phyloP scores from a whole-genome alignment of 2,888 invertebrate species.

The Thymelicus lineola region DNA sequence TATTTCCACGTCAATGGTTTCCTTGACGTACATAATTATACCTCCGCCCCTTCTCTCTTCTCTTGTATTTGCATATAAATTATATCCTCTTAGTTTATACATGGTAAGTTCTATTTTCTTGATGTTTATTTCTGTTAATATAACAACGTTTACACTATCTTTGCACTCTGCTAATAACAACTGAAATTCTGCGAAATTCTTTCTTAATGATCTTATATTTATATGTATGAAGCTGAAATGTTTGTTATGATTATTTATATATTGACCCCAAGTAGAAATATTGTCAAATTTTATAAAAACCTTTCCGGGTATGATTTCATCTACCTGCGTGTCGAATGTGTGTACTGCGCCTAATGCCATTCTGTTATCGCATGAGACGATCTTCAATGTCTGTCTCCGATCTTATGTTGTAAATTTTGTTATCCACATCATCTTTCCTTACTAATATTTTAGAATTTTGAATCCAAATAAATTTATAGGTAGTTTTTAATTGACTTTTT shows the following conservation, averaged over 20 bases:
- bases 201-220: conserved; percentile 15
- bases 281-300: conserved; percentile 1
- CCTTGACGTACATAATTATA: too few species aligned
- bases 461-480: conserved; percentile 13
- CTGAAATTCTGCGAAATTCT: too few species aligned
- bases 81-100: too few species aligned
- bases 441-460: conserved; percentile 14
- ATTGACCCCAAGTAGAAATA: background rate
- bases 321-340: background rate
- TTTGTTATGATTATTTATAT: background rate
- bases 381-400: conserved; percentile 10
- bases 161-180: too few species aligned
- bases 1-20: too few species aligned
- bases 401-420: conserved; percentile 15
- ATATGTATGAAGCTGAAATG: conserved; percentile 2
- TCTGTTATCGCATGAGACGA: conserved; percentile 17
- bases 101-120: too few species aligned
- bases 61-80: too few species aligned
- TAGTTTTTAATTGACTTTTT: conserved; percentile 10
- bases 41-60: too few species aligned
- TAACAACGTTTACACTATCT: too few species aligned
- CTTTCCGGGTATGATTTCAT: background rate
- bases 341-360: background rate
- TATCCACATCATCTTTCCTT: conserved; percentile 8
- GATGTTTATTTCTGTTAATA: too few species aligned